A percentile compares a stretch with the other conserved stretches of the same genome.
Conservation (phyloP, 2,113 vertebrate species). For the Rhegmatorhina hoffmannsi region DNA sequence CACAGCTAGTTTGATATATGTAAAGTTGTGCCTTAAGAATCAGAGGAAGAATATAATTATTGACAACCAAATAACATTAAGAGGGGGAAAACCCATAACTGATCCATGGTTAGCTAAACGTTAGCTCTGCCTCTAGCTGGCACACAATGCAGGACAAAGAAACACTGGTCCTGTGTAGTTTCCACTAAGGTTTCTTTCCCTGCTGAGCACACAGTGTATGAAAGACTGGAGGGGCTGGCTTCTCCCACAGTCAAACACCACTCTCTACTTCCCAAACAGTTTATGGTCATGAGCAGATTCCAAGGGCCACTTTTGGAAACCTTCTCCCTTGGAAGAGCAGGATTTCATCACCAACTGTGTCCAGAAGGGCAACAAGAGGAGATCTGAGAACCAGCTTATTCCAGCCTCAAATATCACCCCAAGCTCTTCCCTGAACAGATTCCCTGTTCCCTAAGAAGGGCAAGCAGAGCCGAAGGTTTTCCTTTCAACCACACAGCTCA, state of each 20-base stretch:
- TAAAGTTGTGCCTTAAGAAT: not conserved
- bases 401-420: not conserved
- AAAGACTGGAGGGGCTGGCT: not conserved
- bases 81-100: not conserved
- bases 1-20: not conserved
- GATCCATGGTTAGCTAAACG: not conserved
- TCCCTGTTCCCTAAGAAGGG: not conserved
- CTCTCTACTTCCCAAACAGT: not conserved
- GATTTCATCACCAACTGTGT: not conserved
- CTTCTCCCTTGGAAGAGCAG: not conserved
- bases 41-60: not conserved
- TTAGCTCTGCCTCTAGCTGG: not conserved
- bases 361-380: not conserved
- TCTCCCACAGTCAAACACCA: not conserved
- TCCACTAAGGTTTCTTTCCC: not conserved
- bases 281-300: not conserved
- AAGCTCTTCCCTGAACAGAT: not conserved
- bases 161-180: rapidly evolving
- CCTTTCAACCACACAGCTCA: not conserved
- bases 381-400: not conserved
- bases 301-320: not conserved
- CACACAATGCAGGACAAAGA: rapidly evolving
- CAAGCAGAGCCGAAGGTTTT: not conserved
- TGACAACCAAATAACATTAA: not conserved
- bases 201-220: not conserved